phyloP scores from a whole-genome alignment of 2,113 vertebrate genomes.

The Pedetes capensis region DNA sequence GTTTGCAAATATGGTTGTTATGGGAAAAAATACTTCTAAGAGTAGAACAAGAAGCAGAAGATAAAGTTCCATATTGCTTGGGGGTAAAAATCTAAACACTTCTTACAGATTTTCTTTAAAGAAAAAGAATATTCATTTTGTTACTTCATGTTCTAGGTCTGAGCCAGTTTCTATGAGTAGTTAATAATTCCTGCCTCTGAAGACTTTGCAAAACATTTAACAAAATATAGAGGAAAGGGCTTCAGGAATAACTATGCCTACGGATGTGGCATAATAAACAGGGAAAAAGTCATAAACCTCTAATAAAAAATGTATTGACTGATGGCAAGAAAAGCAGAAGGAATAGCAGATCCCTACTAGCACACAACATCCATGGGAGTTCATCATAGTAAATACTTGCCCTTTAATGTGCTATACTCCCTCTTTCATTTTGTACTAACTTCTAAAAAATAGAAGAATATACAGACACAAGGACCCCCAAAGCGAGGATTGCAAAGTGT shows the following conservation, averaged over 20 bases:
- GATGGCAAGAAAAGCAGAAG: neutral
- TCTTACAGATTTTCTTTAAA: neutral
- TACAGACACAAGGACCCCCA: neutral
- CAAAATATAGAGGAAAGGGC: neutral
- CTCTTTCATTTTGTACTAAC: neutral
- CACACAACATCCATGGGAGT: neutral
- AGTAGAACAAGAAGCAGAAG: neutral
- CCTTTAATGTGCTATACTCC: neutral
- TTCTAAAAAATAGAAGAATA: neutral
- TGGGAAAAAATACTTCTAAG: neutral
- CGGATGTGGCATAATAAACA: neutral
- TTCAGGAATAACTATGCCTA: neutral
- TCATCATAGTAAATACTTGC: neutral
- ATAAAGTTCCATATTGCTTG: neutral
- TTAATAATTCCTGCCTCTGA: constrained; percentile 20
- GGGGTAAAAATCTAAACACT: neutral
- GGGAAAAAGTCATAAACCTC: neutral
- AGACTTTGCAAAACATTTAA: constrained; percentile 16
- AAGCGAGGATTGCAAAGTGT: neutral
- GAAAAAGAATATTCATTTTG: constrained; percentile 15
- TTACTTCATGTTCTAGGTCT: neutral
- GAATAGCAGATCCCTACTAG: neutral
- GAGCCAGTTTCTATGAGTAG: neutral
- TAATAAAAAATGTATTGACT: constrained; percentile 13
- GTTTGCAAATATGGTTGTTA: constrained; percentile 23